Base-by-base conservation (phyloP, 1,140 invertebrate species). In the Dreissena rostriformis region DNA sequence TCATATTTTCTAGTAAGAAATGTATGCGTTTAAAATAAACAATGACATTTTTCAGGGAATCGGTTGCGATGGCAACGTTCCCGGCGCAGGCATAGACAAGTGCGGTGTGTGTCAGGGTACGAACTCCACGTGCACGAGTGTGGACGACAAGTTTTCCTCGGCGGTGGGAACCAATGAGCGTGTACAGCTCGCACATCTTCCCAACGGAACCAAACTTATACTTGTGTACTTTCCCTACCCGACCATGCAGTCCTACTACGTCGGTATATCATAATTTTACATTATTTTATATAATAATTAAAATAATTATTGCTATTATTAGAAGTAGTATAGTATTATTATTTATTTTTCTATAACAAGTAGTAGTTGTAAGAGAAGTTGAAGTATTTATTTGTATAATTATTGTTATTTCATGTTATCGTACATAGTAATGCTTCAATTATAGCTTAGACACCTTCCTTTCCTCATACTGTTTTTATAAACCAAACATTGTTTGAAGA, bases 31-130 rank as follows among this genome's bases (percentile, higher is more conserved):
- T n/a, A n/a, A n/a, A n/a, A n/a, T n/a, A n/a, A n/a, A n/a, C n/a
- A n/a, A 5, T 39, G 8, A 39, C 39, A 8, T 67, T n/a, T 67
- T 67, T 19, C 66, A 71, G 68, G 15, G 11, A 11, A 39, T 71
- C 49, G 68, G 68, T 14, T 71, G 68, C 49, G 68, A 71, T 71
- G 39, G 39, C 14, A 71, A n/a, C n/a, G 49, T 39, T 15, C n/a
- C 26, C 49, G 68, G 68, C 5, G 39, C 14, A 22, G 17, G n/a
- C 10, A 29, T 71, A 39, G 68, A 71, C 49, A 39, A 71, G 15
- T 71, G 68, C 49, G 68, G 68, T 15, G 68, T 71, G 11, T 71
- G 68, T 51, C 26, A 39, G 26, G 68, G 68, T 11, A 51, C 26
- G 15, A 71, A 71, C 39, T 39, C 26, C 49, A 71, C 68, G 11